These are phyloP conservation scores for Neosilurus mollespiculum DNA, from an alignment of 2,797 vertebrate species.

Conservation along the genomic window DNA sequence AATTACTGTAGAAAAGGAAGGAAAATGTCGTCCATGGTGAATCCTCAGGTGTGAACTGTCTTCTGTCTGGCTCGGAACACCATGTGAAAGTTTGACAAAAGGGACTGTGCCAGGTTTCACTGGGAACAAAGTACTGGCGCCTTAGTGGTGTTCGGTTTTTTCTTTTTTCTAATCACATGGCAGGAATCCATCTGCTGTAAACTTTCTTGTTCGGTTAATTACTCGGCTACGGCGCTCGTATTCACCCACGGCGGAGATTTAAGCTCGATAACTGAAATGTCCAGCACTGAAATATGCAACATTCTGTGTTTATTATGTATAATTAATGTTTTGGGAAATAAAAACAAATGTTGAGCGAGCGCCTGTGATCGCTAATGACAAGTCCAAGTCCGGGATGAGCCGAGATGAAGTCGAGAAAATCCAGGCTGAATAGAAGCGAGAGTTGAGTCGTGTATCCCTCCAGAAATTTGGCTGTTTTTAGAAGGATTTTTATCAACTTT, in stretches of 20 bases:
- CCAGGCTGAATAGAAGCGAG: background rate
- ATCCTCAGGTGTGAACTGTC: background rate
- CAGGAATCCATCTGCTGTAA: conserved; percentile 6
- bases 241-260: background rate
- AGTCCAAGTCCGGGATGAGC: background rate
- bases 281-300: too few species aligned
- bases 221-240: background rate
- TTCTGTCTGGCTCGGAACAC: conserved; percentile 13
- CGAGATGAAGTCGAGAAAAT: background rate
- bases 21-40: background rate
- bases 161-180: background rate
- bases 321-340: too few species aligned
- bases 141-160: background rate
- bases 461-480: background rate
- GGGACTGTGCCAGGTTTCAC: conserved; percentile 5
- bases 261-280: background rate
- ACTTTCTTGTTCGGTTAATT: background rate
- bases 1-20: conserved; percentile 26
- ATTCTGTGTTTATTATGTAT: background rate
- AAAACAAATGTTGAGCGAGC: too few species aligned
- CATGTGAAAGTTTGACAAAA: conserved; percentile 18
- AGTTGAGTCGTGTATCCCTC: background rate
- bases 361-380: background rate
- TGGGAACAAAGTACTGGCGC: background rate
- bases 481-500: too few species aligned